A percentile compares a stretch with the other conserved stretches of the same genome.
Conservation (phyloP, 2,888 invertebrate species). For the Oxyteleia sp. region DNA sequence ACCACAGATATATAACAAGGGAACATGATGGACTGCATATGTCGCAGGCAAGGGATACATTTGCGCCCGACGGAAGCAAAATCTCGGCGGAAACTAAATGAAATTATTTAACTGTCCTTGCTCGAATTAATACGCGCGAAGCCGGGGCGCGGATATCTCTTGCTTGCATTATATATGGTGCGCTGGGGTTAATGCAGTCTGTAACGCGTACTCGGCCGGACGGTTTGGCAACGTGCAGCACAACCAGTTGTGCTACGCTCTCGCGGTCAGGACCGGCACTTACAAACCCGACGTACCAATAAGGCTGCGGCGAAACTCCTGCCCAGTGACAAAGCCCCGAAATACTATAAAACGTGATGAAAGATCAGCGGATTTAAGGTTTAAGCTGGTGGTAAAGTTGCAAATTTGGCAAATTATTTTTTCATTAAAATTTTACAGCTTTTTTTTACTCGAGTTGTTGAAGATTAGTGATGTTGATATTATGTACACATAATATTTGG, state of each 20-base stretch:
- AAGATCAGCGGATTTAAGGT: too few relatives aligned
- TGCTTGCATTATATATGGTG: constrained; percentile 63
- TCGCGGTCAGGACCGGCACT: constrained; percentile 45
- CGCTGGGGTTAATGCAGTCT: constrained; percentile 56
- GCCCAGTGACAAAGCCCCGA: constrained; percentile 70
- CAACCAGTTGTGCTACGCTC: constrained; percentile 31
- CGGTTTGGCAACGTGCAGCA: constrained; percentile 56
- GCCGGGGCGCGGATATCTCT: constrained; percentile 61
- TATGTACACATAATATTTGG: too few relatives aligned
- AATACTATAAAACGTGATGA: constrained; percentile 27
- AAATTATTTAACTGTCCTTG: constrained; percentile 72
- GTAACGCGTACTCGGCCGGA: constrained; percentile 44
- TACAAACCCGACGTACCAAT: constrained; percentile 49
- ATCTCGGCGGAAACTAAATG: constrained; percentile 68
- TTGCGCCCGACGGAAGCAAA: constrained; percentile 66
- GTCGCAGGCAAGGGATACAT: constrained; percentile 65
- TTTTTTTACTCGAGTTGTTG: too few relatives aligned
- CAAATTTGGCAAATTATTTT: too few relatives aligned
- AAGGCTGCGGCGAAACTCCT: constrained; percentile 48
- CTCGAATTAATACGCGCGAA: constrained; percentile 67
- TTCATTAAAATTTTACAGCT: too few relatives aligned
- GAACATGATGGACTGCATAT: constrained; percentile 67
- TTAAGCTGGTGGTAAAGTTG: too few relatives aligned
- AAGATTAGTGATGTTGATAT: too few relatives aligned
- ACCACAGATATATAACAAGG: constrained; percentile 61